phyloP scores from a whole-genome alignment of 2,113 vertebrate species.

The Sylvia atricapilla region DNA sequence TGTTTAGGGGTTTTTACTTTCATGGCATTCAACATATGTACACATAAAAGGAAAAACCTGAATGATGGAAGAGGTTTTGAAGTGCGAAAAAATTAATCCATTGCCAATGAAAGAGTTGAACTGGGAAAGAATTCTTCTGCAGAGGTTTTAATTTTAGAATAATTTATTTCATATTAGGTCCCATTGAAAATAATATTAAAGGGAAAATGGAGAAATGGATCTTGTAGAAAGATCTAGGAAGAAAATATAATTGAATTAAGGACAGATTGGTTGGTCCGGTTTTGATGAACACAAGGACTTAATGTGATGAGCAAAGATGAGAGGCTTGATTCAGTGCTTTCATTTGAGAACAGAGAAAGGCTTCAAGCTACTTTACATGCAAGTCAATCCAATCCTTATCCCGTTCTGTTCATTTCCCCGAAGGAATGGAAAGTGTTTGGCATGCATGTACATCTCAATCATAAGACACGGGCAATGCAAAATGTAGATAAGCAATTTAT shows the following conservation, averaged over 20 bases:
- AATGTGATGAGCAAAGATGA: conserved; percentile 13
- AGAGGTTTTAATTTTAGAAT: not conserved
- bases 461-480: not conserved
- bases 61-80: not conserved
- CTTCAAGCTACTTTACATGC: not conserved
- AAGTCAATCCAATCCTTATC: not conserved
- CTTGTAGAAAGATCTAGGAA: not conserved
- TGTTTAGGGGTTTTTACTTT: not conserved
- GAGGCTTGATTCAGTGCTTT: not conserved
- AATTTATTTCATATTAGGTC: not conserved
- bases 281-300: not conserved
- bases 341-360: not conserved
- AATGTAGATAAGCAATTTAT: not conserved
- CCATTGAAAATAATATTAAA: not conserved
- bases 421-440: not conserved
- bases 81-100: not conserved
- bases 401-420: not conserved
- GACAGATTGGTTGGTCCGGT: not conserved
- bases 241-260: conserved; percentile 6
- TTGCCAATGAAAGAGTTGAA: not conserved
- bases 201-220: not conserved
- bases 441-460: not conserved
- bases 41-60: not conserved
- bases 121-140: not conserved
- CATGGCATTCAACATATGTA: not conserved